Percentiles rank a stretch among this genome's conserved stretches.
Conservation (phyloP, 1,140 invertebrate species). For the Habropoda laboriosa region DNA sequence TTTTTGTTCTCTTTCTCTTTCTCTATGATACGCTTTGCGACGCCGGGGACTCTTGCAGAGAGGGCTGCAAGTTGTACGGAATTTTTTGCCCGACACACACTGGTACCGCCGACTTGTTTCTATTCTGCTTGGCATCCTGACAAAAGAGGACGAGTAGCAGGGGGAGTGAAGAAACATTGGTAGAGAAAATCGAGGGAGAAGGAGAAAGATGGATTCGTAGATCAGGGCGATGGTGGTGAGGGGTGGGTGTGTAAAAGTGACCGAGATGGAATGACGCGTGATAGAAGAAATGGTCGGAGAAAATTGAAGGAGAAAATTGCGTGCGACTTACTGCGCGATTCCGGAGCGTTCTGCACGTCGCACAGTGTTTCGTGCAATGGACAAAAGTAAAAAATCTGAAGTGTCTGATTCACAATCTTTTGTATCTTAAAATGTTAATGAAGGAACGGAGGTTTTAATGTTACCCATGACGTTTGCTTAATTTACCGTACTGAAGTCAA, state of each 20-base stretch:
- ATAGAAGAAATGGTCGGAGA: background rate
- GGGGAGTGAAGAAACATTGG: background rate
- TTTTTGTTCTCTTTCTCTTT: no score
- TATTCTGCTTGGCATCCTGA: background rate
- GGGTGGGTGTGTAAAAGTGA: background rate
- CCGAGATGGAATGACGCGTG: background rate
- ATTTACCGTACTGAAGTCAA: no score
- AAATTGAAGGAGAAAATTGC: slow-evolving; percentile 44
- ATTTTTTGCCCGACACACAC: background rate
- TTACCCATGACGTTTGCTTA: no score
- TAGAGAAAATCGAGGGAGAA: background rate
- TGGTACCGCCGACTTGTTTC: no score
- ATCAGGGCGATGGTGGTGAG: background rate
- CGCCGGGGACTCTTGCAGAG: background rate
- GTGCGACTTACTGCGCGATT: slow-evolving; percentile 39
- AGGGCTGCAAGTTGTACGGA: background rate
- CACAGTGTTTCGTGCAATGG: no score
- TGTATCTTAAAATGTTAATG: no score
- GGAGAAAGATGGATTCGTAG: background rate
- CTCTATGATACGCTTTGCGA: no score
- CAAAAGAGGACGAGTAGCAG: no score
- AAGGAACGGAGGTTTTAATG: no score
- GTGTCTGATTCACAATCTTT: no score
- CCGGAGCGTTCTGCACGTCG: slow-evolving; percentile 1
- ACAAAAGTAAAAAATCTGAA: no score